phyloP scores from a whole-genome alignment of 2,797 vertebrate genomes.

The Malurus splendens region DNA sequence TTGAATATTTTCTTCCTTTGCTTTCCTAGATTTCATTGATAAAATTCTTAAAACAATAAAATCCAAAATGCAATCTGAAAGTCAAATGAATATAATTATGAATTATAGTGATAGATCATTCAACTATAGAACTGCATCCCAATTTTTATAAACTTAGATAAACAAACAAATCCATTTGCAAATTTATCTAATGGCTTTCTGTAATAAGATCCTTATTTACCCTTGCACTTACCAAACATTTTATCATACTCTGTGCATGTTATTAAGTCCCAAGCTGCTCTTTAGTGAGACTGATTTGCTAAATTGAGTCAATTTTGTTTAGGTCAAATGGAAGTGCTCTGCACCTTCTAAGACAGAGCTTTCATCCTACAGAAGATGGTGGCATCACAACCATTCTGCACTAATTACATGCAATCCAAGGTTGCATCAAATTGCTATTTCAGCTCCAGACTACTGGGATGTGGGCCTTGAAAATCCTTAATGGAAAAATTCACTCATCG shows the following conservation, averaged over 20 bases:
- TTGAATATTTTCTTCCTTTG: not conserved
- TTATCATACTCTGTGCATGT: not conserved
- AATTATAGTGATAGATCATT: not conserved
- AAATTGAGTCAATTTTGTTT: constrained; percentile 12
- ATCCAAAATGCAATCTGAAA: not conserved
- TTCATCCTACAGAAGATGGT: not conserved
- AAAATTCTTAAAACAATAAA: not conserved
- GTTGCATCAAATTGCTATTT: not conserved
- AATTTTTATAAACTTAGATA: constrained; percentile 3
- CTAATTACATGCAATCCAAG: not conserved
- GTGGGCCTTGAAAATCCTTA: constrained; percentile 1
- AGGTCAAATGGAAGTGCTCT: not conserved
- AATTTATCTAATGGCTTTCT: constrained; percentile 11
- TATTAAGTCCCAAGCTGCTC: not conserved
- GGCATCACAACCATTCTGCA: not conserved
- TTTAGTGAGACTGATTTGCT: constrained; percentile 9
- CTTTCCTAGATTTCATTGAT: not conserved
- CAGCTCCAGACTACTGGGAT: not conserved
- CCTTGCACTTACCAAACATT: not conserved
- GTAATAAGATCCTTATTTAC: constrained; percentile 8
- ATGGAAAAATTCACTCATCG: not conserved
- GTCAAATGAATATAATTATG: not conserved
- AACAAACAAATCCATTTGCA: constrained; percentile 19
- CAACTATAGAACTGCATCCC: not conserved
- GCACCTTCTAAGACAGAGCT: not conserved